Base-by-base conservation (phyloP, 2,797 vertebrate species). In the Chrysocyon brachyurus region DNA sequence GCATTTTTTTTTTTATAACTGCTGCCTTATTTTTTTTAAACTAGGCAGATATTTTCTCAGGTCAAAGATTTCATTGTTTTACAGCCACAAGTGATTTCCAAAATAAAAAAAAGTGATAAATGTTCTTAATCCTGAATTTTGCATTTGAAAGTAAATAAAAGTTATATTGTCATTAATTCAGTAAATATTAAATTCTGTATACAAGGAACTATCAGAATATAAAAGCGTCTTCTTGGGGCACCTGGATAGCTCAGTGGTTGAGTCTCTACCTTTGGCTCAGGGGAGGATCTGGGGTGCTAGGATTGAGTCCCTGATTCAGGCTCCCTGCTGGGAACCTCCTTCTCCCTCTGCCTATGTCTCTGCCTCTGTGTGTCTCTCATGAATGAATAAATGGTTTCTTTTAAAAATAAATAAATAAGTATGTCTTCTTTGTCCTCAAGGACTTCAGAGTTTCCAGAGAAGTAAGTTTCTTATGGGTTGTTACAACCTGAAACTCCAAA, bases 31-130 rank as follows among this genome's bases (percentile, higher is more conserved):
- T 94, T 89, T 64, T 91, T 70, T 94, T 87, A 88, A 92, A 88
- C 6, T 59, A 70, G 26, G 52, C 52, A 95, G 36, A 90, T 75
- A 40, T 93, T 70, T 83, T 95, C 64, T 73, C 85, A 81, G 64
- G 5, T 81, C 90, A n/a, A 97, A 95, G 46, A 91, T 59, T 82
- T 97, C 22, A 68, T 77, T 87, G 96, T 63, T 75, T 94, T 59
- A 94, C 3, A 96, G 64, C 64, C 73, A 87, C 3, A 61, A 59
- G 17, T 14, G 16, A 92, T 79, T 95, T 77, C 87, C 79, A 93
- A 95, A 95, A 91, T 84, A 12, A 94, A 96, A 90, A 90, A 93
- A 75, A 17, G 15, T 54, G 54, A 81, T 19, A 40, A 93, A 93
- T 31, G 17, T 64, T 79, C 36, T 89, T 91, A 75, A 90, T 64